These are phyloP conservation scores for Crotalus horridus DNA, from an alignment of 2,113 vertebrate species.

Conservation along the genomic window DNA sequence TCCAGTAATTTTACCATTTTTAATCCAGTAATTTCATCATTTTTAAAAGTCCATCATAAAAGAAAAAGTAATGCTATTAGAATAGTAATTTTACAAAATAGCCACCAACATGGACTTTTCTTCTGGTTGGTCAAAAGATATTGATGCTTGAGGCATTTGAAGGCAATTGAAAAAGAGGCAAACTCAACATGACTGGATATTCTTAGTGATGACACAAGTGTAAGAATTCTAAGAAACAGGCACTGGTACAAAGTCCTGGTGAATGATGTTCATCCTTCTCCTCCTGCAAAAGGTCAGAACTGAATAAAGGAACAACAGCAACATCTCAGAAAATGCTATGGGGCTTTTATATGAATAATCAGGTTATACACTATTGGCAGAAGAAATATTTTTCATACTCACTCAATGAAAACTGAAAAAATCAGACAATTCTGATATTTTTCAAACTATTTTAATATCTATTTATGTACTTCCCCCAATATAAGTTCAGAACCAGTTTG, in stretches of 20 bases:
- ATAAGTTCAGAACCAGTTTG: not conserved
- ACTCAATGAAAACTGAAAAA: not conserved
- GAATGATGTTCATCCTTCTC: not conserved
- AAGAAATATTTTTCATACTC: not conserved
- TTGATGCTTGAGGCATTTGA: not conserved
- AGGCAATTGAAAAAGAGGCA: not conserved
- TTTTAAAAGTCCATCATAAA: not conserved
- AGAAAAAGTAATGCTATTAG: not conserved
- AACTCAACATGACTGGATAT: not conserved
- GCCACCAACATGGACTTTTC: not conserved
- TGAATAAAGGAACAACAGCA: not conserved
- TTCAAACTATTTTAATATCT: slow-evolving; percentile 5
- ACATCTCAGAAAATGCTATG: not conserved
- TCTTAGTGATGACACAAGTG: not conserved
- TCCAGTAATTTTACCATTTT: not conserved
- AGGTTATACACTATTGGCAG: not conserved
- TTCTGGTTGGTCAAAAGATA: not conserved
- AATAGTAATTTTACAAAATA: not conserved
- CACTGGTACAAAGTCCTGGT: not conserved
- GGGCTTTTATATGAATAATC: not conserved
- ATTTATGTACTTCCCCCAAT: slow-evolving; percentile 46
- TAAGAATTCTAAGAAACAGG: not conserved
- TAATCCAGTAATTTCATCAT: not conserved
- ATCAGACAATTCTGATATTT: slow-evolving; percentile 17
- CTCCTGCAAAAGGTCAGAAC: not conserved